Percentiles rank a stretch among this genome's conserved stretches.
Evolutionary conservation across 2,797 vertebrate species (phyloP).

Genomic region (Rachycentron canadum): DNA sequence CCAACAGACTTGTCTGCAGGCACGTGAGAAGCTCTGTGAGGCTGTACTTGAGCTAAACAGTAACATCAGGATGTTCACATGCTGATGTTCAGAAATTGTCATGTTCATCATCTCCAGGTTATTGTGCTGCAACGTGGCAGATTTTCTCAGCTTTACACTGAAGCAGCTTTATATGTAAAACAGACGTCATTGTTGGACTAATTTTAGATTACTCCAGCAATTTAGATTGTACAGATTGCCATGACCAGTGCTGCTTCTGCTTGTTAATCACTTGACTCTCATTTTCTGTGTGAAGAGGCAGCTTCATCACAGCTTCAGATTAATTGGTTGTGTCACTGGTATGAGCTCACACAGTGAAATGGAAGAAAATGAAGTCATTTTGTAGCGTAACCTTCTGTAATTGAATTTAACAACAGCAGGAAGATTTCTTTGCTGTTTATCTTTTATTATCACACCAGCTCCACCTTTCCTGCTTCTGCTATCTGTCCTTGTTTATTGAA

Average conservation of each 20-base stretch:
- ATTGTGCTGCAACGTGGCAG: not conserved
- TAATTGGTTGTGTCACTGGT: slow-evolving; percentile 37
- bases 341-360: slow-evolving; percentile 37
- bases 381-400: slow-evolving; percentile 37
- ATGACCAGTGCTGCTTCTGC: slow-evolving; percentile 15
- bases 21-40: not conserved
- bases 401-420: slow-evolving; percentile 42
- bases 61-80: not conserved
- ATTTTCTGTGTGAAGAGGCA: slow-evolving; percentile 37
- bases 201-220: too few species aligned
- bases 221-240: slow-evolving; percentile 13
- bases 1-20: not conserved
- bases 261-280: slow-evolving; percentile 56
- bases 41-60: not conserved
- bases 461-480: not conserved
- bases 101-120: not conserved
- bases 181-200: not conserved
- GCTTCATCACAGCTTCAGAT: slow-evolving; percentile 12
- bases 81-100: not conserved
- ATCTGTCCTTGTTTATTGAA: slow-evolving; percentile 12
- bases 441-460: slow-evolving; percentile 23
- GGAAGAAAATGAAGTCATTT: slow-evolving; percentile 37
- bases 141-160: not conserved
- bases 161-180: not conserved
- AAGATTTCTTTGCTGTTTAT: slow-evolving; percentile 31